Evolutionary conservation across 2,888 invertebrate species (phyloP).

Genomic region (Zeuzera pyrina): DNA sequence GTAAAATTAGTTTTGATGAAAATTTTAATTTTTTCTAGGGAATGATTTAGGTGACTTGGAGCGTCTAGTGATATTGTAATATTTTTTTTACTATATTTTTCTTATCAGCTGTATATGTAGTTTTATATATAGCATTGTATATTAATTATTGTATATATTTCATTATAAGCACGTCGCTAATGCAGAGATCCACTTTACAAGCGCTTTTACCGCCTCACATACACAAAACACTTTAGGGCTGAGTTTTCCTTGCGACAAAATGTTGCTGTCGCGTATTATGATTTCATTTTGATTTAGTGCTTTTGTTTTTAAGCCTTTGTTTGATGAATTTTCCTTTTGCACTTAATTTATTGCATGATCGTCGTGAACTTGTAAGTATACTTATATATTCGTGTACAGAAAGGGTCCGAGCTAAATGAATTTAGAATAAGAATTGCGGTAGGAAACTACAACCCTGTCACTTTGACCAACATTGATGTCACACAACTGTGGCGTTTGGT

Average conservation of each 20-base stretch:
- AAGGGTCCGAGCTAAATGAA: too few species aligned
- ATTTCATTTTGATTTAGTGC: background rate
- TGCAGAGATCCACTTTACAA: constrained; percentile 20
- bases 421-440: too few species aligned
- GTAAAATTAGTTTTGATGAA: constrained; percentile 28
- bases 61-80: constrained; percentile 19
- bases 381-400: too few species aligned
- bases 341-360: too few species aligned
- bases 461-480: too few species aligned
- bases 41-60: constrained; percentile 59
- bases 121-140: constrained; percentile 18
- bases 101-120: constrained; percentile 18
- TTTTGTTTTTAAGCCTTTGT: background rate
- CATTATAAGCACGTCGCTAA: constrained; percentile 25
- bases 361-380: too few species aligned
- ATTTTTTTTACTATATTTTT: constrained; percentile 9
- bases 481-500: too few species aligned
- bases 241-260: too few species aligned
- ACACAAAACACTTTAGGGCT: constrained; percentile 28
- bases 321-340: background rate
- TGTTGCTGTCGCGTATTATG: background rate
- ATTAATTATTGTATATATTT: constrained; percentile 14
- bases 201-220: constrained; percentile 27
- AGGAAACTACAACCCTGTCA: too few species aligned
- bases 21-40: constrained; percentile 39